Evolutionary conservation across 1,140 invertebrate species (phyloP).

Genomic region (Helicoverpa armigera): DNA sequence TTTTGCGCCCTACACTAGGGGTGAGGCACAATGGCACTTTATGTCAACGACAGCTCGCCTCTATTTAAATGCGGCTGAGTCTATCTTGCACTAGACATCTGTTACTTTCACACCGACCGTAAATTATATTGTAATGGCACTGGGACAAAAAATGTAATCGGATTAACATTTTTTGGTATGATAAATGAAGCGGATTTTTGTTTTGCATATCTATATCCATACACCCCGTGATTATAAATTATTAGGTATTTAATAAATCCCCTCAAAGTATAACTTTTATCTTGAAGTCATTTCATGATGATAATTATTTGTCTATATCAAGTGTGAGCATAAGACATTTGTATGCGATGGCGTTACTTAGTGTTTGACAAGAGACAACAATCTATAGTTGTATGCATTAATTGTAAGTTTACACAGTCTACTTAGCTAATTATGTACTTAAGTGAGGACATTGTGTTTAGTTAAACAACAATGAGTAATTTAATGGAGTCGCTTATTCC

Average conservation of each 20-base stretch:
- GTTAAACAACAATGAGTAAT: too few species aligned
- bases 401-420: neutral
- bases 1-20: constrained; percentile 68
- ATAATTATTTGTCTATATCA: too few species aligned
- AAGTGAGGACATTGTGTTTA: too few species aligned
- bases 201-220: neutral
- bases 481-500: neutral
- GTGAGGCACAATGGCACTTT: constrained; percentile 76
- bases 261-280: neutral
- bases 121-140: constrained; percentile 60
- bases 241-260: neutral
- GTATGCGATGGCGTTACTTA: neutral
- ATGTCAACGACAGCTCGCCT: constrained; percentile 72
- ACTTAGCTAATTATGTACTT: neutral
- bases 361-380: neutral
- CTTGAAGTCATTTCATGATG: too few species aligned
- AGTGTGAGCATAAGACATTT: neutral
- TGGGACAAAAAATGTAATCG: constrained; percentile 28
- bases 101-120: constrained; percentile 70
- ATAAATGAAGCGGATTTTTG: constrained; percentile 36
- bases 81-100: constrained; percentile 76
- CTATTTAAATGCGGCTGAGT: constrained; percentile 68
- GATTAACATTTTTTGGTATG: constrained; percentile 32
- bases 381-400: neutral
- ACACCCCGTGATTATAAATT: too few species aligned